Evolutionary conservation across 2,113 vertebrate species (phyloP), one percentile per base, ranked within the genome.

Genomic region (Scatophagus argus): DNA sequence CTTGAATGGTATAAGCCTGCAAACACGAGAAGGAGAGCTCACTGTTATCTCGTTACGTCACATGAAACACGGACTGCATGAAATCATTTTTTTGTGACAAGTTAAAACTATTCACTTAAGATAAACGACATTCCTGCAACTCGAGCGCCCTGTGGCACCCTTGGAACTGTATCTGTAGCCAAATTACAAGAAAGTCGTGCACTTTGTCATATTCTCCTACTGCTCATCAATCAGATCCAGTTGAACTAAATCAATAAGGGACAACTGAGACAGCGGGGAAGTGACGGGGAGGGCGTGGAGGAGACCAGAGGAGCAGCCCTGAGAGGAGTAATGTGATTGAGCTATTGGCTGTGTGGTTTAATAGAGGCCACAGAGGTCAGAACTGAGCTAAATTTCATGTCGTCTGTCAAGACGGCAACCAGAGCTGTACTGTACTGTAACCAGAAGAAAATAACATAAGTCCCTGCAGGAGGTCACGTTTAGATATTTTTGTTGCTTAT

Each of bases 1-100:
- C 97, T 96, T 98, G 97, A 95, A 98, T 98, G 82, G 97, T 97
- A 89, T 98, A 98, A 93, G 96, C 97, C 97, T 98, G 95, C 25
- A 63, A 89, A 84, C 74, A 83, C 8, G 62, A 87, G 79, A 76
- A 79, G 82, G 77, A 88, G 16, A 86, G 39, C 43, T 79, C 36
- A 66, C 52, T 51, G 54, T 83, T 67, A 72, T 46, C 19, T 19
- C 1, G 0, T 34, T n/a, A 72, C 10, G 14, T 29, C 23, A 32
- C 46, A 54, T 6, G 36, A 58, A 63, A 38, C 46, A 25, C 21
- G 23, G 8, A 11, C 7, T 34, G 32, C 4, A 55, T 16, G 32
- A 29, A 51, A 59, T 59, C 6, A 2, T 19, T 47, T 11, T 46
- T 5, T n/a, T n/a, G n/a, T 23, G 1, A 38, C 3, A 44, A 38